Evolutionary conservation across 2,113 vertebrate species (phyloP), one percentile per base, ranked within the genome.

Genomic region (Nesogale talazaci): DNA sequence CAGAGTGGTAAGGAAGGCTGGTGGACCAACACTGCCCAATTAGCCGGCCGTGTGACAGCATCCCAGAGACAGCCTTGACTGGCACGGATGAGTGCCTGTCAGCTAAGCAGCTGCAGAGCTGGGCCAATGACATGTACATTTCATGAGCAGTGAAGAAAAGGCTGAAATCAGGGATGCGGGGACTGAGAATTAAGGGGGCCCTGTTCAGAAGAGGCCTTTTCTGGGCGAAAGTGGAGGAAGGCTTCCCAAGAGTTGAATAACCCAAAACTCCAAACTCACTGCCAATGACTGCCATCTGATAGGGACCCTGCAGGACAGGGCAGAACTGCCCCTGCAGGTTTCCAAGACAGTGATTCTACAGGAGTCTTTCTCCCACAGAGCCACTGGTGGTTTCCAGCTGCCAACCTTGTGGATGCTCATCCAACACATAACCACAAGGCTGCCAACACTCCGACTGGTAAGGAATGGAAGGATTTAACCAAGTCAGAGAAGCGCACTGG

Each of bases 161-260:
- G 61, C 77, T 52, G 11, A 65, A 75, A n/a, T 25, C 29, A 57
- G 75, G 56, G n/a, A 20, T 38, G n/a, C 56, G 31, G 25, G 38
- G 34, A 38, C 31, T 25, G 10, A 42, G 31, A 38, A 52, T 15
- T 27, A 69, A 93, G 34, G 23, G 27, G 59, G 34, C 12, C 46
- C 20, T 63, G 63, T 20, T 29, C 12, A 46, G 42, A 29, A 57
- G 34, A 38, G 19, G 38, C 0, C 0, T 1, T 56, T 3, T 20
- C 61, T 34, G 34, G n/a, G 9, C 23, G 16, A 15, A 23, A 12
- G 15, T 14, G 61, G 67, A 59, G 46, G 38, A 77, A 14, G 34
- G 11, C 61, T 84, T 83, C 31, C 72, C 4, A 67, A 52, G n/a
- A 78, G 46, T 31, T 61, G 38, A 52, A 19, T 22, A 46, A 46